Evolutionary conservation across 2,888 invertebrate genomes (phyloP), one percentile per base, ranked within the genome.

Genomic region (Scaptomyza polygonia): DNA sequence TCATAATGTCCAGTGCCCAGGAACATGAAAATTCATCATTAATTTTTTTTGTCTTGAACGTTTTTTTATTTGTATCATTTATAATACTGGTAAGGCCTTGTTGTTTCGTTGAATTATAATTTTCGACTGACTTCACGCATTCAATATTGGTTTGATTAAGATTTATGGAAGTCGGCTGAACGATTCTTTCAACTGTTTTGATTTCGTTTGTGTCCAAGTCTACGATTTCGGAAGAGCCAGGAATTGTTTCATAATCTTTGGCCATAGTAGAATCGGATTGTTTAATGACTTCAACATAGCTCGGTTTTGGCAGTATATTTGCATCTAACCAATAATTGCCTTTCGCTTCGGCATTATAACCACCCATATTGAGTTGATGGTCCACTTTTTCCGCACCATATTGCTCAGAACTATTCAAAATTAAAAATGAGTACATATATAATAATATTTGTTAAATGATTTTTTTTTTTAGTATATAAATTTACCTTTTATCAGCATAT

Each of bases 21-120:
- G 97, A 97, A 84, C 97, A 97, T 0, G 96, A 96, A 90, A 97
- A 95, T 76, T 96, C 96, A 85, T 96, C 95, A 77, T 95, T 96
- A 2, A 49, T 49, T 14, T 58, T 72, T 70, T 78, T 89, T 18
- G 93, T 93, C 88, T 94, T 94, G 68, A 93, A 92, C 64, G 93
- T 93, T 54, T 94, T 93, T 81, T 94, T 87, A 7, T 58, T 67
- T 25, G 71, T 12, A 30, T 88, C 88, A 42, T 66, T 59, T 18
- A 18, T 58, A 69, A 67, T 67, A 62, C 73, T 72, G 48, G 54
- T 45, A 12, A 49, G 47, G 55, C 53, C 56, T 56, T 72, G 83
- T 56, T 72, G 83, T 27, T 62, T 56, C 21, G 57, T 72, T 52
- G 54, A 48, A 25, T 52, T 47, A 27, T 21, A 58, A 48, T 67